Percentiles rank a stretch among this genome's conserved stretches.
These are phyloP conservation scores for Drosophila ironensis DNA, from an alignment of 1,140 invertebrate genomes.

Conservation along the genomic window DNA sequence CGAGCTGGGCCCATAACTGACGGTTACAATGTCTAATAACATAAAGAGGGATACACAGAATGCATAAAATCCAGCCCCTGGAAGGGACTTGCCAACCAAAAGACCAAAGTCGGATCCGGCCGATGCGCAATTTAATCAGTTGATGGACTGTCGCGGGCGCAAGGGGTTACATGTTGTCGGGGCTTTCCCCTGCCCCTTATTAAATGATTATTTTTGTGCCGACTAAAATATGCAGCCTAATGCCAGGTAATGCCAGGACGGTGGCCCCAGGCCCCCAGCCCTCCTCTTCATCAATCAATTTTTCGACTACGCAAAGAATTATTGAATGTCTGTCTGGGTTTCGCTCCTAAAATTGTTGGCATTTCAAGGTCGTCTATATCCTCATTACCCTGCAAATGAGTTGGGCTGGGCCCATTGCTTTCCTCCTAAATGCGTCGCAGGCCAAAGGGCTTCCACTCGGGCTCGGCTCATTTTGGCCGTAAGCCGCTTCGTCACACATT, in stretches of 20 bases:
- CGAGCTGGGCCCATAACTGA: conserved; percentile 51
- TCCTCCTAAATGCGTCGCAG: conserved; percentile 53
- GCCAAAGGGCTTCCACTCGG: conserved; percentile 30
- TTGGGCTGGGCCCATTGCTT: conserved; percentile 21
- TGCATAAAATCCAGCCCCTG: not conserved
- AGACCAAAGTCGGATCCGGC: not conserved
- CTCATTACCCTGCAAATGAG: conserved; percentile 47
- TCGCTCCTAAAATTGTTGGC: not conserved
- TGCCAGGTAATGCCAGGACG: conserved; percentile 12
- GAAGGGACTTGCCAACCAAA: not conserved
- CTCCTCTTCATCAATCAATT: conserved; percentile 32
- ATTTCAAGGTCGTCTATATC: conserved; percentile 54
- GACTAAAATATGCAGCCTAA: conserved; percentile 18
- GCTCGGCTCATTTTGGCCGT: conserved; percentile 19
- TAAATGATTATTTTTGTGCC: conserved; percentile 10
- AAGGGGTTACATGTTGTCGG: not conserved
- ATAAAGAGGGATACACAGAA: conserved; percentile 4
- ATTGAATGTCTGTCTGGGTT: conserved; percentile 7
- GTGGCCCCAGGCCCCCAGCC: not conserved
- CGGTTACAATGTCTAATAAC: conserved; percentile 42
- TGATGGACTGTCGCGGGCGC: conserved; percentile 16
- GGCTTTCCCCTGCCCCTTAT: not conserved
- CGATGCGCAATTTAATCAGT: conserved; percentile 64
- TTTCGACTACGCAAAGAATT: not conserved
- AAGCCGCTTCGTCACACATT: not conserved